A percentile compares a stretch with the other conserved stretches of the same genome.
Conservation (phyloP, 2,888 invertebrate genomes). For the Stictocephala bisonia region DNA sequence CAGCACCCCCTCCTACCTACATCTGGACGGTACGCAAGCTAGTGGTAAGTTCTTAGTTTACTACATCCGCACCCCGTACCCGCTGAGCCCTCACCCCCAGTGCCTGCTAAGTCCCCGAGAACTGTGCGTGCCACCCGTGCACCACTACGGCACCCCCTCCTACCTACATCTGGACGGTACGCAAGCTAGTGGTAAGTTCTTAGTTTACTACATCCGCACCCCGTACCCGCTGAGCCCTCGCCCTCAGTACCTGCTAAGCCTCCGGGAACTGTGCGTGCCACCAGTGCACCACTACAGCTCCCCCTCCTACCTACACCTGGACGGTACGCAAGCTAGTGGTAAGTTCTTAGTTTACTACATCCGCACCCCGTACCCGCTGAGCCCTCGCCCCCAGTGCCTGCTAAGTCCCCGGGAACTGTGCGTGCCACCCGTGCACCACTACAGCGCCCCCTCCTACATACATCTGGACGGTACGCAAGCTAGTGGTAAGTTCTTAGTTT, state of each 20-base stretch:
- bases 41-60: neutral
- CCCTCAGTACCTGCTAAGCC: neutral
- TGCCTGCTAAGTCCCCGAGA: neutral
- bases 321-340: neutral
- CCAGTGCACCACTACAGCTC: neutral
- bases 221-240: neutral
- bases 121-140: neutral
- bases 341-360: neutral
- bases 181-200: neutral
- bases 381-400: neutral
- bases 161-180: neutral
- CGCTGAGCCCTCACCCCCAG: neutral
- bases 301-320: conserved; percentile 2
- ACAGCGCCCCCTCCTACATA: neutral
- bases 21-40: neutral
- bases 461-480: neutral
- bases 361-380: neutral
- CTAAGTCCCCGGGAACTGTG: neutral
- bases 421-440: neutral
- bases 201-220: neutral
- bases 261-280: conserved; percentile 1
- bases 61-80: too few relatives aligned
- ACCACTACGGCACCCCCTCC: neutral
- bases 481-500: neutral
- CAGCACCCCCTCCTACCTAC: neutral